A percentile compares a stretch with the other conserved stretches of the same genome.
Evolutionary conservation across 2,113 vertebrate genomes (phyloP).

Genomic region (Tretioscincus oriximinensis): DNA sequence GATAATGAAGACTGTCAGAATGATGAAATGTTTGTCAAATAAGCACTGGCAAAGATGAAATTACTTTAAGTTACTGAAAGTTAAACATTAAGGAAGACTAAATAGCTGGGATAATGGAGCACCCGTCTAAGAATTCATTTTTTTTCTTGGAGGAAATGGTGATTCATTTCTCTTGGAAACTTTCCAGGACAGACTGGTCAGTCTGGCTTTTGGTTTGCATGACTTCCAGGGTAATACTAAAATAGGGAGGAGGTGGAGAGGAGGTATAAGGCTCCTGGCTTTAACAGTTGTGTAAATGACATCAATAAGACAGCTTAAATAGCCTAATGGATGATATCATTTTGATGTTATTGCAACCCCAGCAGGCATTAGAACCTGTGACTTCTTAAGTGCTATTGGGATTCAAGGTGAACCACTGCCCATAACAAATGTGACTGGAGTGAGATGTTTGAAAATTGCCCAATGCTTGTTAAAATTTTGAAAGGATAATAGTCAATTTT

Average conservation of each 20-base stretch:
- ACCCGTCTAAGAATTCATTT: not conserved
- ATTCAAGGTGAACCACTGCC: not conserved
- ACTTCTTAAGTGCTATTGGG: not conserved
- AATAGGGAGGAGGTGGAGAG: not conserved
- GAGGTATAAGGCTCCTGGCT: too few relatives aligned
- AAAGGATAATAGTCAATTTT: not conserved
- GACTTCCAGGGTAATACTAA: constrained; percentile 2
- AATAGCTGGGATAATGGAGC: constrained; percentile 2
- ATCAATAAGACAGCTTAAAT: not conserved
- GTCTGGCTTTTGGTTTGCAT: not conserved
- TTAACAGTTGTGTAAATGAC: too few relatives aligned
- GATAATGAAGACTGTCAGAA: not conserved
- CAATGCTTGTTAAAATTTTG: not conserved
- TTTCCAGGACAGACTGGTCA: not conserved
- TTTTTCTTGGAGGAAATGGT: constrained; percentile 9
- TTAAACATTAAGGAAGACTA: constrained; percentile 1
- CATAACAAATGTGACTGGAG: not conserved
- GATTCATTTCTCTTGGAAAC: constrained; percentile 2
- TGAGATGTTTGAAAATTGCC: not conserved
- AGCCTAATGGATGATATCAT: not conserved
- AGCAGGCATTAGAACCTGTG: not conserved
- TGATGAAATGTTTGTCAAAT: not conserved
- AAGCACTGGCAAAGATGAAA: not conserved
- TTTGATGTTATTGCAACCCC: too few relatives aligned
- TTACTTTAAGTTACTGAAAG: not conserved